Evolutionary conservation across 2,113 vertebrate genomes (phyloP).

Genomic region (Planiliza haematocheilus): DNA sequence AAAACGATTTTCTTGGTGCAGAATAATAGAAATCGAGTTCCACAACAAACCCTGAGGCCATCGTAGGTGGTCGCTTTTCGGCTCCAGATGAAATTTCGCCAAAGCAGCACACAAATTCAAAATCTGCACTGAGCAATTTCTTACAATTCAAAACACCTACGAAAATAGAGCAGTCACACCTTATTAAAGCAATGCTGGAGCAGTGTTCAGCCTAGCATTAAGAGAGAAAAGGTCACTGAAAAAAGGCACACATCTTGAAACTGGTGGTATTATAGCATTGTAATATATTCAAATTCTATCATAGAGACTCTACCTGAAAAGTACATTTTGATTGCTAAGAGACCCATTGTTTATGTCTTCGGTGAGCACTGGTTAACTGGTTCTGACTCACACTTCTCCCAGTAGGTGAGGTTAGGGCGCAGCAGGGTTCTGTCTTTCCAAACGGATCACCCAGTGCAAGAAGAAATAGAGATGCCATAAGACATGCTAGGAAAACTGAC

Average conservation of each 20-base stretch:
- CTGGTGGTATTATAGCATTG: background rate
- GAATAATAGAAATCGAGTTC: constrained; percentile 19
- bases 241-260: background rate
- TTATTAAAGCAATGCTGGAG: constrained; percentile 13
- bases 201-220: constrained; percentile 24
- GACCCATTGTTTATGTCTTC: constrained; percentile 23
- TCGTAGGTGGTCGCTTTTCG: constrained; percentile 18
- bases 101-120: constrained; percentile 12
- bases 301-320: constrained; percentile 8
- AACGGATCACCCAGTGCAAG: constrained; percentile 69
- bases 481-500: constrained; percentile 44
- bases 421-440: constrained; percentile 68
- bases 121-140: constrained; percentile 6
- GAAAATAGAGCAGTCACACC: constrained; percentile 3
- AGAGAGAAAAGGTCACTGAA: constrained; percentile 38
- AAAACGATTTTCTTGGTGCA: background rate
- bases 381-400: constrained; percentile 72
- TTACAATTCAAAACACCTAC: background rate
- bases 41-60: constrained; percentile 1
- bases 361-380: constrained; percentile 68
- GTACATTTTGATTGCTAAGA: constrained; percentile 12
- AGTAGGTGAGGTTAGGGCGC: constrained; percentile 69
- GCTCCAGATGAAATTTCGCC: constrained; percentile 4
- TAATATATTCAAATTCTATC: constrained; percentile 12
- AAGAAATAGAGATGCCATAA: constrained; percentile 50